phyloP scores from a whole-genome alignment of 2,113 vertebrate genomes.

The Atlantisia rogersi region DNA sequence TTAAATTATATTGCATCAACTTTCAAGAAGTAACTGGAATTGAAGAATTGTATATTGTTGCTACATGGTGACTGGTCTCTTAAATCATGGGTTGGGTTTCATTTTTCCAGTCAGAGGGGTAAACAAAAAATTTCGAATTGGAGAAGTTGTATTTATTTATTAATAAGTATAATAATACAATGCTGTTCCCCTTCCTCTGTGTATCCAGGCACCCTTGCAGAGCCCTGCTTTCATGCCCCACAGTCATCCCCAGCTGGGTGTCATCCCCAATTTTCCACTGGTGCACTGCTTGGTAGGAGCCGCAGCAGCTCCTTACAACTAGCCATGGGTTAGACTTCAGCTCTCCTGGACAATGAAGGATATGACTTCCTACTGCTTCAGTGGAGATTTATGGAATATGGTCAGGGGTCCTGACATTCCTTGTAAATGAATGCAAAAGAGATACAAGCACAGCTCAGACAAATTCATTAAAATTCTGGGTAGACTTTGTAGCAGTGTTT shows the following conservation, averaged over 20 bases:
- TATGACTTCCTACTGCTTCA: not conserved
- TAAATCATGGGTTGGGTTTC: not conserved
- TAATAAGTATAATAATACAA: not conserved
- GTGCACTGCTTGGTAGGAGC: not conserved
- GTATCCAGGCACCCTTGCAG: accelerated
- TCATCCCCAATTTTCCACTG: not conserved
- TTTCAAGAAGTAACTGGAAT: not conserved
- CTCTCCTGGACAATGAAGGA: not conserved
- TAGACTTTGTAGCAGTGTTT: not conserved
- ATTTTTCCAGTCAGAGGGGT: not conserved
- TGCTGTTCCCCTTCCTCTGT: not conserved
- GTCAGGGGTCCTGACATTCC: not conserved
- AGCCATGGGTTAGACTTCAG: not conserved
- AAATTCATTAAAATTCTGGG: not conserved
- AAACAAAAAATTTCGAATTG: not conserved
- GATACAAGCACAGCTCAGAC: not conserved
- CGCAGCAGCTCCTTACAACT: not conserved
- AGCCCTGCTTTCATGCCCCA: not conserved
- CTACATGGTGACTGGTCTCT: not conserved
- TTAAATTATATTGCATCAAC: not conserved
- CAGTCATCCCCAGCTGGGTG: not conserved
- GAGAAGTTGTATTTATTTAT: not conserved
- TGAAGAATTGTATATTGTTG: not conserved
- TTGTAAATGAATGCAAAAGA: not conserved
- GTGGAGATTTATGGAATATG: not conserved